Evolutionary conservation across 2,888 invertebrate genomes (phyloP).

Genomic region (Leptarthrus brevirostris): DNA sequence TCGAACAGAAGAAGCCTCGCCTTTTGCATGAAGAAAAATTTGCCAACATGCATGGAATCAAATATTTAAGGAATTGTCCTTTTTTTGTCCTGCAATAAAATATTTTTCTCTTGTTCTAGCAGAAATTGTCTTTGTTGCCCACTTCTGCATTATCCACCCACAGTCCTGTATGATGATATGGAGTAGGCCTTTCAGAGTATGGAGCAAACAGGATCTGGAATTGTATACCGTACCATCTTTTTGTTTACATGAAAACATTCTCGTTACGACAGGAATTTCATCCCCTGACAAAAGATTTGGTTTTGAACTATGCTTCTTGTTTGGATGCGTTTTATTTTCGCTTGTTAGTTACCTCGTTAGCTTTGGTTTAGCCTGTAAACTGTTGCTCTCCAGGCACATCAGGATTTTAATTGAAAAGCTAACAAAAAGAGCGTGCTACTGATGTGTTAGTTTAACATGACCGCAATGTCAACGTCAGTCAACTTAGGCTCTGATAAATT

Average conservation of each 20-base stretch:
- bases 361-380: background rate
- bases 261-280: constrained; percentile 22
- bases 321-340: background rate
- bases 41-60: constrained; percentile 36
- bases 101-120: constrained; percentile 11
- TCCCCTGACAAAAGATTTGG: constrained; percentile 4
- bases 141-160: background rate
- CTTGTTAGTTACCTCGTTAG: constrained; percentile 42
- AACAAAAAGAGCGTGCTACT: background rate
- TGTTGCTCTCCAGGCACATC: constrained; percentile 26
- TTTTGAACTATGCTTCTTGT: background rate
- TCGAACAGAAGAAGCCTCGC: background rate
- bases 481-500: too few relatives aligned
- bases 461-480: background rate
- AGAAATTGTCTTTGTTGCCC: constrained; percentile 1
- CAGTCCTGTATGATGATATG: too few relatives aligned
- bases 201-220: background rate
- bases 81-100: constrained; percentile 34
- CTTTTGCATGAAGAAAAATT: constrained; percentile 8
- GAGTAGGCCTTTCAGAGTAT: background rate
- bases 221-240: too few relatives aligned
- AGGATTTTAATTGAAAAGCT: constrained; percentile 20
- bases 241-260: constrained; percentile 22
- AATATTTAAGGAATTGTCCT: constrained; percentile 40
- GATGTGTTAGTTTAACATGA: background rate